Evolutionary conservation across 2,113 vertebrate species (phyloP).

Genomic region (Narcine bancroftii): DNA sequence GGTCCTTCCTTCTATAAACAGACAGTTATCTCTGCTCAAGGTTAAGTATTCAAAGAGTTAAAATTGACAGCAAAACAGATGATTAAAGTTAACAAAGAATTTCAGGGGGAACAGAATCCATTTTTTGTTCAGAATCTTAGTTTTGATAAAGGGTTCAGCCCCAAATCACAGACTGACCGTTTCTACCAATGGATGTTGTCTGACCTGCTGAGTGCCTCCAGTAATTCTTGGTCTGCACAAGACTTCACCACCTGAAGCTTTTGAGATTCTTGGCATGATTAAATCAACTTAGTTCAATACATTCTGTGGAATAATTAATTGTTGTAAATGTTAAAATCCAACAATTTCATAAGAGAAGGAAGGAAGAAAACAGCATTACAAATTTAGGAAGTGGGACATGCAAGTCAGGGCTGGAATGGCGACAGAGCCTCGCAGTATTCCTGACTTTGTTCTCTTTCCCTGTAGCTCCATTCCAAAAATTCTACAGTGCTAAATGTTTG

Average conservation of each 20-base stretch:
- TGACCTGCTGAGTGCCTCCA: too few species aligned
- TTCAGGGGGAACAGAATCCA: too few species aligned
- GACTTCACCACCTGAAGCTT: too few species aligned
- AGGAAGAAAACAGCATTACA: not conserved
- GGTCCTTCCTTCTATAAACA: not conserved
- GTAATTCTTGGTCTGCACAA: too few species aligned
- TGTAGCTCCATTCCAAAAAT: not conserved
- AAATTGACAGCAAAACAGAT: not conserved
- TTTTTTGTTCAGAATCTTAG: too few species aligned
- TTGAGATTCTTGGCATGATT: too few species aligned
- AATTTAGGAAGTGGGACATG: not conserved
- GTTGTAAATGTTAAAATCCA: not conserved
- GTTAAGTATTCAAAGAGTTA: constrained; percentile 1
- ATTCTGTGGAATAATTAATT: not conserved
- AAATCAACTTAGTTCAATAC: not conserved
- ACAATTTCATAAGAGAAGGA: not conserved
- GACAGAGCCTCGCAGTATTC: not conserved
- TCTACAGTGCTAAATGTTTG: not conserved
- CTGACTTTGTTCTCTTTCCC: not conserved
- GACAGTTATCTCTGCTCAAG: not conserved
- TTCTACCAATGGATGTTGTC: too few species aligned
- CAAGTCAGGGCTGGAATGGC: not conserved
- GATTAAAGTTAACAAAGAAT: too few species aligned
- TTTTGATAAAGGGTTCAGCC: too few species aligned
- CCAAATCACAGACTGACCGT: too few species aligned